Base-by-base conservation (phyloP, 2,797 vertebrate genomes). In the Chanos chanos region DNA sequence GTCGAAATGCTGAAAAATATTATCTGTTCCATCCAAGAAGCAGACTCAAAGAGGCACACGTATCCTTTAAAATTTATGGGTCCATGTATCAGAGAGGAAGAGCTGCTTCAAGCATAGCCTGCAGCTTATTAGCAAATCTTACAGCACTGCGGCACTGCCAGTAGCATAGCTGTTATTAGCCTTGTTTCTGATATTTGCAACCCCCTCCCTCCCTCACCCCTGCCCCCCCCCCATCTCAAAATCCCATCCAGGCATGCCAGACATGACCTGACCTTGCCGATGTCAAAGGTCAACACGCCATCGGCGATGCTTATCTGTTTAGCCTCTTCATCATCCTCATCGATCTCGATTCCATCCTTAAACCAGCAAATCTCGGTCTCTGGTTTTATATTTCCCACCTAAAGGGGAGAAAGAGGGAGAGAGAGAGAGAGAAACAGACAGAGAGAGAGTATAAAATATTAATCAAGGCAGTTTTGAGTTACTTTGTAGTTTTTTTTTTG, bases 371-470 rank as follows among this genome's bases (percentile, higher is more conserved):
- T 95, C 72, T 91, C 88, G 2, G 97, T 99, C 73, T 93, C 92
- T 36, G 91, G 80, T 78, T 83, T 96, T 81, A 96, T 90, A 81
- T 99, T 99, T 82, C 94, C 96, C 71, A 99, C 93, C 97, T 99
- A 81, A 7, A 64, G 47, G 19, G 31, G 36, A 13, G 9, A 45
- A 24, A 49, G 19, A 12, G 1, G 27, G 12, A 41, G 27, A 51
- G 56, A 7, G 1, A 27, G 13, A 72, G 1, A 15, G 8, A 15
- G 12, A 13, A 8, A 19, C 25, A 19, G 41, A 12, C 44, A 18
- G 12, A 22, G 24, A 19, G 10, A 44, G 10, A 12, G n/a, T 21
- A 48, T 53, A 48, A 56, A 51, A 64, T 67, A 60, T 62, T 49
- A 44, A 55, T 61, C 21, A 16, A 19, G 54, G 30, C 31, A 51